phyloP scores from a whole-genome alignment of 2,797 vertebrate genomes.

The Tiaroga cobitis region DNA sequence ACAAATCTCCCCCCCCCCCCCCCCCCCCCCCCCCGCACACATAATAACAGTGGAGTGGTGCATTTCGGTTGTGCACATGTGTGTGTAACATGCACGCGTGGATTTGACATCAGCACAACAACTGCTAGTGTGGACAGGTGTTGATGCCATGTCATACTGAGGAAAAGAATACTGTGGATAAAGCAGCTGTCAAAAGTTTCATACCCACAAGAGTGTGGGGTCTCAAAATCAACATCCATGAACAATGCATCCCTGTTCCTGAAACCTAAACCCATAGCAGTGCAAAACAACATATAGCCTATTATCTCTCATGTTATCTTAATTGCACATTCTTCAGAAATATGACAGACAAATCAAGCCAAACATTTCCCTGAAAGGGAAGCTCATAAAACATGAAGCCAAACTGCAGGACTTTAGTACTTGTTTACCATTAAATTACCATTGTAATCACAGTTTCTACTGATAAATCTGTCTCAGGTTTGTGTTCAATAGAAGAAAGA shows the following conservation, averaged over 20 bases:
- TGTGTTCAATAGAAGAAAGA: background rate
- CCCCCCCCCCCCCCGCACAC: background rate
- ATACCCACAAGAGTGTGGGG: conserved; percentile 4
- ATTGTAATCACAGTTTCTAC: background rate
- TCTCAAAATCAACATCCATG: background rate
- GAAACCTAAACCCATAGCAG: background rate
- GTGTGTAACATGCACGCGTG: background rate
- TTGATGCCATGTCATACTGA: background rate
- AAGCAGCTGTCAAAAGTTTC: conserved; percentile 24
- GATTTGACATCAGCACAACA: conserved; percentile 4
- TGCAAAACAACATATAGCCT: background rate
- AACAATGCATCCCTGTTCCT: conserved; percentile 32
- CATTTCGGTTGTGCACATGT: background rate
- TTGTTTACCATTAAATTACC: background rate
- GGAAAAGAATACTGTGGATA: background rate
- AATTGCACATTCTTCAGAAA: background rate
- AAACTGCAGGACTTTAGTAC: background rate
- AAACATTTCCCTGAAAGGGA: background rate
- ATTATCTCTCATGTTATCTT: background rate
- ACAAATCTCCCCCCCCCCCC: background rate
- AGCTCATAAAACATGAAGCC: background rate
- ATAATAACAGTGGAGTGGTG: background rate
- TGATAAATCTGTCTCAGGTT: too few species aligned
- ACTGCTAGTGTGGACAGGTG: conserved; percentile 19
- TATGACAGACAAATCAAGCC: background rate